Evolutionary conservation across 1,140 invertebrate genomes (phyloP).

Genomic region (Penaeus chinensis): DNA sequence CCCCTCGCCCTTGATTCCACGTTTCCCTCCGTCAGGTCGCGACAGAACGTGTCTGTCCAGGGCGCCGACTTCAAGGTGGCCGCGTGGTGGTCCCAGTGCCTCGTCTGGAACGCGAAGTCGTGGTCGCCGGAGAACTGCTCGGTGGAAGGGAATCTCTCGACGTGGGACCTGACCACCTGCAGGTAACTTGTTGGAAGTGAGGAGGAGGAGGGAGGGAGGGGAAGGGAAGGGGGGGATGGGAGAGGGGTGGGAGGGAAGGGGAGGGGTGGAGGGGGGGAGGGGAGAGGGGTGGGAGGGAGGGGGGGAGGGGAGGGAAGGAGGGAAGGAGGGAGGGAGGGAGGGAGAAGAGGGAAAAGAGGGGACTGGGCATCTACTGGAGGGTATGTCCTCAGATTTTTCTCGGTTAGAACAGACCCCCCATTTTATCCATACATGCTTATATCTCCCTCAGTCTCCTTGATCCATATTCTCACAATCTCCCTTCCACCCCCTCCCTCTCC

Average conservation of each 20-base stretch:
- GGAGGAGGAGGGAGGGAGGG: background rate
- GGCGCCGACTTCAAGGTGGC: constrained; percentile 41
- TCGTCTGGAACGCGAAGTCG: constrained; percentile 14
- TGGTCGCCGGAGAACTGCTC: constrained; percentile 23
- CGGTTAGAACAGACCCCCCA: no score
- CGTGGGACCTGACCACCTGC: constrained; percentile 42
- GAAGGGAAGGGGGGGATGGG: background rate
- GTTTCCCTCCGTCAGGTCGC: background rate
- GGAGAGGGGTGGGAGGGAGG: background rate
- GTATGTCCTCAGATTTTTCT: background rate
- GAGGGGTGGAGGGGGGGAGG: background rate
- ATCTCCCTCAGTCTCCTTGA: background rate
- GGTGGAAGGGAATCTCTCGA: constrained; percentile 14
- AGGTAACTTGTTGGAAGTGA: constrained; percentile 7
- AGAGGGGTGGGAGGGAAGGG: no score
- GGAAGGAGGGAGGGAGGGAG: background rate
- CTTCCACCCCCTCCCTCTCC: background rate
- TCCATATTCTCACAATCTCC: background rate
- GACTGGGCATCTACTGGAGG: background rate
- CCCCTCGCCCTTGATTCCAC: background rate
- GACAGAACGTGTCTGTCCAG: constrained; percentile 11
- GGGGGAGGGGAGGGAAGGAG: background rate
- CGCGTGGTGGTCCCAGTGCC: constrained; percentile 45
- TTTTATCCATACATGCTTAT: background rate
- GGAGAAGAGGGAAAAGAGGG: background rate